Base-by-base conservation (phyloP, 2,888 invertebrate species). In the Lottia gigantea region DNA sequence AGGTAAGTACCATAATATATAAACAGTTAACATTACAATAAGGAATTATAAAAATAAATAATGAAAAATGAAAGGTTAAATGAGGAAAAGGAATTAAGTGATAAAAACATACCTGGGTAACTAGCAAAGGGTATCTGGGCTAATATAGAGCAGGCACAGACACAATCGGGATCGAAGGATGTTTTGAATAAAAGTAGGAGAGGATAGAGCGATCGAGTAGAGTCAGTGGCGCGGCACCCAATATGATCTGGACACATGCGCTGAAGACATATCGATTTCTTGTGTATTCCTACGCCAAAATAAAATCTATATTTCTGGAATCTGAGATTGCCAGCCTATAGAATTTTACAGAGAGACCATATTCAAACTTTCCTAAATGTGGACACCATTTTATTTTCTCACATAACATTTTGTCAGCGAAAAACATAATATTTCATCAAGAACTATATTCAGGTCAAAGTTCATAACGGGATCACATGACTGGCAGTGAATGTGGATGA, bases 31-130 rank as follows among this genome's bases (percentile, higher is more conserved):
- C 19, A 55, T 47, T 26, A 19, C 47, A 31, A 26, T 23, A 19
- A 49, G 49, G 25, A 45, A 25, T 26, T 25, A 55, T 25, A 49
- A n/a, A 66, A 55, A 49, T 14, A 25, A 23, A 66, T 15, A 45
- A 45, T n/a, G 65, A 15, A 45, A 31, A 26, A 66, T n/a, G 55
- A 26, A 45, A 67, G 67, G 71, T 64, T 23, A 55, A 64, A 46
- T 25, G 64, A 61, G 55, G 55, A 64, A 40, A 55, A 55, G 79
- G 76, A 74, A 78, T 78, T 78, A 67, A 70, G 80, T 81, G 79
- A 78, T 79, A 75, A 74, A 73, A 79, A 82, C 82, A 80, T 82
- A 82, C 82, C 82, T 80, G 79, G 80, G 82, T 75, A 70, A 75
- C 80, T 82, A 82, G 82, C 79, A 80, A 78, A 78, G 82, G 79